phyloP scores from a whole-genome alignment of 1,140 invertebrate genomes.

The Whitmania pigra region DNA sequence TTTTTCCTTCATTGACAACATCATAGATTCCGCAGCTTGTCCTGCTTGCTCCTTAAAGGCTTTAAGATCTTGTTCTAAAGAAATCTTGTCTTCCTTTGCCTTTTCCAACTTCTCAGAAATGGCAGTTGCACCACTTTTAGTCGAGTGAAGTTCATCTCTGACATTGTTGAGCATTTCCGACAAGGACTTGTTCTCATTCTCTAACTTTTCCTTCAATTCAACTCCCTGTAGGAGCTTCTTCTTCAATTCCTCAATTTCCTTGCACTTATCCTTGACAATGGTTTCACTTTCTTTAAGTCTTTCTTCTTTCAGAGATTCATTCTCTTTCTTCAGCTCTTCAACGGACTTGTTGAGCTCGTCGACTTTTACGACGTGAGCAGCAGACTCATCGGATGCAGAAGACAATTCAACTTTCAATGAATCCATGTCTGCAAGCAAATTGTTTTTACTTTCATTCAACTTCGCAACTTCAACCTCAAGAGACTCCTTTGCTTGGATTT shows the following conservation, averaged over 20 bases:
- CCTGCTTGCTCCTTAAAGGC: no score
- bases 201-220: background rate
- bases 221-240: background rate
- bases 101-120: background rate
- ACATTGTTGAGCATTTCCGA: background rate
- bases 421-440: no score
- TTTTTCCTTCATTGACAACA: no score
- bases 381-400: no score
- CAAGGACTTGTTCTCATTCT: background rate
- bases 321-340: background rate
- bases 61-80: background rate
- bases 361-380: background rate
- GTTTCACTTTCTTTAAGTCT: background rate
- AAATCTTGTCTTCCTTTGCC: background rate
- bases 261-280: background rate
- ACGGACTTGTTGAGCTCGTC: background rate
- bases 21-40: no score
- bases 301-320: background rate
- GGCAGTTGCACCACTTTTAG: background rate
- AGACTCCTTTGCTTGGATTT: background rate
- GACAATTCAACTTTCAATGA: no score
- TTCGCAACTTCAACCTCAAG: no score
- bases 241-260: slow-evolving; percentile 7
- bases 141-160: background rate
- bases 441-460: no score